A percentile compares a stretch with the other conserved stretches of the same genome.
Evolutionary conservation across 2,888 invertebrate genomes (phyloP).

Genomic region (Drosophila rellima): DNA sequence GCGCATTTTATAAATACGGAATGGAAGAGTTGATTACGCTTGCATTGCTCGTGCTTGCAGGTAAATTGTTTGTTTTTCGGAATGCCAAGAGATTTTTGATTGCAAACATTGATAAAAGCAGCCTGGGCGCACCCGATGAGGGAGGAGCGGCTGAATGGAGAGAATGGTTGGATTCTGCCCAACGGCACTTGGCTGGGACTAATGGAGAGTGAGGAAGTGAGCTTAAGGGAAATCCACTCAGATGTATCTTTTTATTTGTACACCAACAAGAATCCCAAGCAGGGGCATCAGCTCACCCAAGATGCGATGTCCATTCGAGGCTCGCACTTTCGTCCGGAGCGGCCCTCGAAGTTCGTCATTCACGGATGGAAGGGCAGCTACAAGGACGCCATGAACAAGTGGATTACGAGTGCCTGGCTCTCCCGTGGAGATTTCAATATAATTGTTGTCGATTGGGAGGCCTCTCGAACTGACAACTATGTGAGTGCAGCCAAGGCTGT

Average conservation of each 20-base stretch:
- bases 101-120: slow-evolving; percentile 12
- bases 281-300: slow-evolving; percentile 38
- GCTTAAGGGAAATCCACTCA: background rate
- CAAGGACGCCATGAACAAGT: slow-evolving; percentile 79
- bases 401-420: slow-evolving; percentile 86
- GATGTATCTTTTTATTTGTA: slow-evolving; percentile 53
- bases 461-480: slow-evolving; percentile 87
- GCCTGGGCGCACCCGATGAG: background rate
- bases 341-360: slow-evolving; percentile 80
- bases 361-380: slow-evolving; percentile 88
- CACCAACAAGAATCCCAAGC: slow-evolving; percentile 60
- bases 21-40: slow-evolving; percentile 25
- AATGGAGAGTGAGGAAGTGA: slow-evolving; percentile 1
- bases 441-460: slow-evolving; percentile 88
- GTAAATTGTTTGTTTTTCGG: slow-evolving; percentile 26
- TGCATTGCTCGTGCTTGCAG: slow-evolving; percentile 16
- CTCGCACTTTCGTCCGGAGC: slow-evolving; percentile 1
- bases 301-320: slow-evolving; percentile 1
- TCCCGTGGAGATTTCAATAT: slow-evolving; percentile 81
- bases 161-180: slow-evolving; percentile 36
- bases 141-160: background rate
- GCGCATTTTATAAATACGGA: slow-evolving; percentile 23
- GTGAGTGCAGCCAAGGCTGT: slow-evolving; percentile 82
- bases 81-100: slow-evolving; percentile 16
- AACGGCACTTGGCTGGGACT: slow-evolving; percentile 25